Base-by-base conservation (phyloP, 2,888 invertebrate species). In the Pristionchus japonicus region DNA sequence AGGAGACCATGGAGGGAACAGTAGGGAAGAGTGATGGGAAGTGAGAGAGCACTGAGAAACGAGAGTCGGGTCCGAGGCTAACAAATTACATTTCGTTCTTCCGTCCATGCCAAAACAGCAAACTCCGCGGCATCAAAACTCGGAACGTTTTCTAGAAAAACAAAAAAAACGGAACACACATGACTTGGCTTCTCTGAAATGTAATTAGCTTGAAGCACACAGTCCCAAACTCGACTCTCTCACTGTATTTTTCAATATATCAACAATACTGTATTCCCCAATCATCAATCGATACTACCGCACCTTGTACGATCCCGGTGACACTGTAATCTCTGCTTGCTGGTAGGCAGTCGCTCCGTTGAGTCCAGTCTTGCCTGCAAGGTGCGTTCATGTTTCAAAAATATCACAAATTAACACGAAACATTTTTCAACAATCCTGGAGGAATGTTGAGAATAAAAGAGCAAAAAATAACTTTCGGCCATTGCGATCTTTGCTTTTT, bases 261-360 rank as follows among this genome's bases (percentile, higher is more conserved):
- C 3, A 47, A 77, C 23, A 27, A 7, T 20, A n/a, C 37, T 23
- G 9, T 15, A 52, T 52, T 37, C 40, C 34, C 15, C 7, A 43
- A 43, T 43, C 40, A 20, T 15, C 2, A 52, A 83, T 34, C 49
- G 34, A 80, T 80, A 27, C 37, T 85, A 64, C 64, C 85, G 85
- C 43, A 85, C 85, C 64, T 85, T 85, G 85, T 85, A 85, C 13
- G 85, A 40, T 85, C 85, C 85, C 4, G 85, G 85, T 3, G 85
- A 43, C 13, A 83, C 20, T 43, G 47, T 64, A 20, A 85, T 85
- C 85, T 85, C 85, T n/a, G 85, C 61, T 47, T 85, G 85, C 6
- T 23, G 85, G 64, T 85, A 85, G n/a, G 85, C 40, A 20, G 64
- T 61, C 47, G 61, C 85, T 3, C 85, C 85, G 64, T 85, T 85